A percentile compares a stretch with the other conserved stretches of the same genome.
phyloP scores from a whole-genome alignment of 1,140 invertebrate genomes.

The Drosophila malerkotliana region DNA sequence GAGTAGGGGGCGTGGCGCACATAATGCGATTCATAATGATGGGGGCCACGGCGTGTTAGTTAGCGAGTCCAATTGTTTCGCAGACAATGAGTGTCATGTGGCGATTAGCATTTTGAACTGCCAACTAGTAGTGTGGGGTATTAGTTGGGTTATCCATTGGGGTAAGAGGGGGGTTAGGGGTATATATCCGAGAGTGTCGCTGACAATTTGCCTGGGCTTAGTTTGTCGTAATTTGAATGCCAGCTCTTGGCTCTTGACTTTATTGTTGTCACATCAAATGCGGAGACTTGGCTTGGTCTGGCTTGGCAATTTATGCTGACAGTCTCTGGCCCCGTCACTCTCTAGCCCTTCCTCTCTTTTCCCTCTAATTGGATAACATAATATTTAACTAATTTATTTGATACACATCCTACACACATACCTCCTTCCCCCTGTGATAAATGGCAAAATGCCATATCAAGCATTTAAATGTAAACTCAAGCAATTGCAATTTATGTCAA shows the following conservation, averaged over 20 bases:
- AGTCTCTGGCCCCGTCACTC: conserved; percentile 10
- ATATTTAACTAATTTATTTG: conserved; percentile 82
- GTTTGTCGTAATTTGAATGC: conserved; percentile 68
- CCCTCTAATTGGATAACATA: conserved; percentile 73
- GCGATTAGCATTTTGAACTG: conserved; percentile 78
- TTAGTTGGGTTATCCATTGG: neutral
- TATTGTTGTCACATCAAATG: conserved; percentile 73
- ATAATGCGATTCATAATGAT: conserved; percentile 74
- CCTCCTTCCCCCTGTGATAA: conserved; percentile 38
- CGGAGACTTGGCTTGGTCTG: conserved; percentile 39
- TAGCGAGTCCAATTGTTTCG: conserved; percentile 74
- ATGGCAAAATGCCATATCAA: conserved; percentile 48
- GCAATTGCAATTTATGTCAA: conserved; percentile 66
- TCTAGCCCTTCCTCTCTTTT: too few species aligned
- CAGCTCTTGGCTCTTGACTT: conserved; percentile 47
- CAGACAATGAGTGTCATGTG: conserved; percentile 81
- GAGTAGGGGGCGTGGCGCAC: conserved; percentile 6
- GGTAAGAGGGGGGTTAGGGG: neutral
- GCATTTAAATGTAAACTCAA: conserved; percentile 72
- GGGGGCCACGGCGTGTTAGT: conserved; percentile 55
- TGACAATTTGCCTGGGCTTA: conserved; percentile 62
- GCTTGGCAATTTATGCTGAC: conserved; percentile 67
- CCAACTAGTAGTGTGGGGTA: conserved; percentile 30
- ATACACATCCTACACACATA: conserved; percentile 19
- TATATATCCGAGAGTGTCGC: conserved; percentile 35